Conservation (phyloP, 2,888 invertebrate species). For the Eurois occulta region DNA sequence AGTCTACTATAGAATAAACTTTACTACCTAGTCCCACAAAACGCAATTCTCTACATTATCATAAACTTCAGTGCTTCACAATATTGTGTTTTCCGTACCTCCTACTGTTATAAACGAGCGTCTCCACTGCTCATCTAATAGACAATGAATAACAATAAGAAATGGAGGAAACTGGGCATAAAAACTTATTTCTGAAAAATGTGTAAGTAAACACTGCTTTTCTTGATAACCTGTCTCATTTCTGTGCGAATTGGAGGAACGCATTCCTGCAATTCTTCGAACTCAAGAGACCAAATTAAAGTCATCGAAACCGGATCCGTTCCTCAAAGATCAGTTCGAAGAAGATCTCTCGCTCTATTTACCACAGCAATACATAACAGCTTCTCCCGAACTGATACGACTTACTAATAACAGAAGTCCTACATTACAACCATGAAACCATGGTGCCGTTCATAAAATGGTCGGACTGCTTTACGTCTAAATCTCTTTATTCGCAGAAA, state of each 20-base stretch:
- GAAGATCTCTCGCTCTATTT: slow-evolving; percentile 27
- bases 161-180: neutral
- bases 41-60: neutral
- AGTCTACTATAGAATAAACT: neutral
- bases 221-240: neutral
- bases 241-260: neutral
- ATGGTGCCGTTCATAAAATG: slow-evolving; percentile 51
- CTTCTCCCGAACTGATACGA: slow-evolving; percentile 23
- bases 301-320: neutral
- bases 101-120: slow-evolving; percentile 11
- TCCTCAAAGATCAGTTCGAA: slow-evolving; percentile 6
- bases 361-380: slow-evolving; percentile 14
- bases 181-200: neutral
- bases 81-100: slow-evolving; percentile 5
- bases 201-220: neutral
- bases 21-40: neutral
- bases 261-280: neutral
- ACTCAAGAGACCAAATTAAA: neutral
- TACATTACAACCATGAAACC: slow-evolving; percentile 22
- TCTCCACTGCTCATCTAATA: slow-evolving; percentile 29
- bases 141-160: neutral
- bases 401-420: slow-evolving; percentile 33
- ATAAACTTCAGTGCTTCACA: neutral
- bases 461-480: slow-evolving; percentile 30
- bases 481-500: slow-evolving; percentile 58